Evolutionary conservation across 2,888 invertebrate genomes (phyloP).

Genomic region (Cheilosia grossa): DNA sequence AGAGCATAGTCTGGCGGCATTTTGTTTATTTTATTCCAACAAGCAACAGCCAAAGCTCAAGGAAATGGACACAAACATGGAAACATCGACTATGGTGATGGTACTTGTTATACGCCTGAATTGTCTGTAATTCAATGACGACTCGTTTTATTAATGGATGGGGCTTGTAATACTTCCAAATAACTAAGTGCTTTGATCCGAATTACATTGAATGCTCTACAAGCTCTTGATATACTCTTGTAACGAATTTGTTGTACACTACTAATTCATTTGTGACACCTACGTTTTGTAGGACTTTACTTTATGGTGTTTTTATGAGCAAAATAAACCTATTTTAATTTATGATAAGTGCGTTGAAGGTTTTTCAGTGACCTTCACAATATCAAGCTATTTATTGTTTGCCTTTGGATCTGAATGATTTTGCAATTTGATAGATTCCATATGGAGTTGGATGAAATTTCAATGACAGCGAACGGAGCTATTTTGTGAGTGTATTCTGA

Average conservation of each 20-base stretch:
- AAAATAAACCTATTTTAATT: slow-evolving; percentile 4
- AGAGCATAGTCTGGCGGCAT: not conserved
- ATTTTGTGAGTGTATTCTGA: too few relatives aligned
- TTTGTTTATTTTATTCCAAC: slow-evolving; percentile 1
- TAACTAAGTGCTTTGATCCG: slow-evolving; percentile 15
- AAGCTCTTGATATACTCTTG: not conserved
- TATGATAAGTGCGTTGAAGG: slow-evolving; percentile 24
- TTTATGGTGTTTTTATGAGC: not conserved
- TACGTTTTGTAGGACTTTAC: not conserved
- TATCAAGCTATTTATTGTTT: not conserved
- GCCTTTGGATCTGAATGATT: not conserved
- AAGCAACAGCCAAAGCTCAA: not conserved
- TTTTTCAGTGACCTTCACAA: slow-evolving; percentile 24
- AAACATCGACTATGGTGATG: not conserved
- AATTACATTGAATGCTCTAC: slow-evolving; percentile 7
- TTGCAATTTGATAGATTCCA: not conserved
- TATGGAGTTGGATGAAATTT: not conserved
- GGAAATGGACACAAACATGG: too few relatives aligned
- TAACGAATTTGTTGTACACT: not conserved
- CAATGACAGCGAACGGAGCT: too few relatives aligned
- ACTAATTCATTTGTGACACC: slow-evolving; percentile 7
- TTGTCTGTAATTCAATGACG: slow-evolving; percentile 32
- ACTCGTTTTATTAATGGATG: not conserved
- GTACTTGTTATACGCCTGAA: slow-evolving; percentile 2
- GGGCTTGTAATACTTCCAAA: slow-evolving; percentile 1